phyloP scores from a whole-genome alignment of 2,113 vertebrate species.

The human (Homo sapiens) region GRCh38 chr11:37631501-37632000 shows the following conservation, averaged over 20 bases:
- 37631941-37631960: not conserved
- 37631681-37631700: not conserved
- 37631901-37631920: not conserved
- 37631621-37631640: not conserved
- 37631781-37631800: not conserved
- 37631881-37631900: not conserved
- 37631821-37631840: not conserved
- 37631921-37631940: not conserved
- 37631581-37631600: not conserved
- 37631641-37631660: not conserved
- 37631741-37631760: not conserved
- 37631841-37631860: not conserved
- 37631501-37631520: not conserved
- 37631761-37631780: not conserved
- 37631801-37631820: not conserved
- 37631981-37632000: not conserved
- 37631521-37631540: not conserved
- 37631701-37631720: not conserved
- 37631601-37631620: not conserved
- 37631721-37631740: not conserved
- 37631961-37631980: not conserved
- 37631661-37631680: not conserved
- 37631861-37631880: not conserved
- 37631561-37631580: not conserved
- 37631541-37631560: not conserved